A percentile compares a stretch with the other conserved stretches of the same genome.
These are phyloP conservation scores for Theropithecus gelada DNA, from an alignment of 2,113 vertebrate species.

Conservation along the genomic window DNA sequence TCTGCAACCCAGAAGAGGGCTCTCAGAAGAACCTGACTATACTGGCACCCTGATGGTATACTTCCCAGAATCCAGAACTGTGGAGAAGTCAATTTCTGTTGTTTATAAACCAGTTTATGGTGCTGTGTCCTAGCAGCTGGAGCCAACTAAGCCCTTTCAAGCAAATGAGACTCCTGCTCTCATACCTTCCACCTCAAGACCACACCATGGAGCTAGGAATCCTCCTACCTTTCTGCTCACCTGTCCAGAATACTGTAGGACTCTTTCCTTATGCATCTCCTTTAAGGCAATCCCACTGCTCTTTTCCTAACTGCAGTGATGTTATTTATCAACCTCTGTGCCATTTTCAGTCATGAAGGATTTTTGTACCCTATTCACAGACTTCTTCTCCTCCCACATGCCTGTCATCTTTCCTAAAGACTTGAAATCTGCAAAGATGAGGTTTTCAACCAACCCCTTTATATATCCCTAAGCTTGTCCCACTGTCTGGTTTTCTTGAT, in stretches of 20 bases:
- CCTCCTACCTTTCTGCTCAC: neutral
- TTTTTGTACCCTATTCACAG: neutral
- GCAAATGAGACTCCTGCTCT: neutral
- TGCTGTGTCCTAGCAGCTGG: neutral
- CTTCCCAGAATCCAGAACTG: neutral
- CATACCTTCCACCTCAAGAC: neutral
- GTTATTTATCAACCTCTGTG: neutral
- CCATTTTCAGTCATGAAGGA: neutral
- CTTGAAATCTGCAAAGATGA: neutral
- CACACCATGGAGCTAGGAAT: rapidly evolving
- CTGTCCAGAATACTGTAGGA: neutral
- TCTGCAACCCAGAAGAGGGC: neutral
- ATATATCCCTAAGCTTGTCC: neutral
- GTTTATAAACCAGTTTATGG: neutral
- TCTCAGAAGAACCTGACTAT: neutral
- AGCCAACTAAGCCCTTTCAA: neutral
- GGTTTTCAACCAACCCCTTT: neutral
- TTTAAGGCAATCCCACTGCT: neutral
- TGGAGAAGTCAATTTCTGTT: neutral
- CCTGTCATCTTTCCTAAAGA: neutral
- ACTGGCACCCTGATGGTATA: neutral
- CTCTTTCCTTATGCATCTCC: neutral
- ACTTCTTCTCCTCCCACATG: neutral
- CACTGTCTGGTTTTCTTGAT: neutral
- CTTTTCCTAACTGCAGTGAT: neutral